These are phyloP conservation scores for Zaprionus ghesquierei DNA, from an alignment of 1,140 invertebrate genomes.

Conservation along the genomic window DNA sequence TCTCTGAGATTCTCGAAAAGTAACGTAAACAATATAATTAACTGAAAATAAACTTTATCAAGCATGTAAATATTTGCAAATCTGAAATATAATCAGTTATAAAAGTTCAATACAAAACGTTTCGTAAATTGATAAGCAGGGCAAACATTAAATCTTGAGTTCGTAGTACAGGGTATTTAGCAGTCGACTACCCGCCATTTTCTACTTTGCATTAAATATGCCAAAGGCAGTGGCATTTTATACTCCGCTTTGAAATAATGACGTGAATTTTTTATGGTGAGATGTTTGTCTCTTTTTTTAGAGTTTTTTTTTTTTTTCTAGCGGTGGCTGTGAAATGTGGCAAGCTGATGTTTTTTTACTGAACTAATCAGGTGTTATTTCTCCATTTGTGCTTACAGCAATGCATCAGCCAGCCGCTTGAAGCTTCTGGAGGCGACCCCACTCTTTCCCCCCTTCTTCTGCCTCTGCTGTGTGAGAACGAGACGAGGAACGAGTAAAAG, in stretches of 20 bases:
- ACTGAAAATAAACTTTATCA: no score
- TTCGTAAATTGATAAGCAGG: not conserved
- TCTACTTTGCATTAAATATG: slow-evolving; percentile 36
- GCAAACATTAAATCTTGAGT: no score
- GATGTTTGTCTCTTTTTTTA: slow-evolving; percentile 10
- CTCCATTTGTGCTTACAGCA: slow-evolving; percentile 45
- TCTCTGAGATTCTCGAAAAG: no score
- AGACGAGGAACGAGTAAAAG: slow-evolving; percentile 2
- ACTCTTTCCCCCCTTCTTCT: not conserved
- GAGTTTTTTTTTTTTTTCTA: not conserved
- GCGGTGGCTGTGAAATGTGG: slow-evolving; percentile 37
- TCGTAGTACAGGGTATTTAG: not conserved
- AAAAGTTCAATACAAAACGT: no score
- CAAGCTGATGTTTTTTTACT: not conserved
- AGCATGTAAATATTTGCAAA: no score
- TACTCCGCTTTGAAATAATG: slow-evolving; percentile 48
- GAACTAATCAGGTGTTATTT: slow-evolving; percentile 46
- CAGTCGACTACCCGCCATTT: not conserved
- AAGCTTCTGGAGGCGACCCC: slow-evolving; percentile 18
- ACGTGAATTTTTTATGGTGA: slow-evolving; percentile 41
- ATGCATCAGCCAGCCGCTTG: slow-evolving; percentile 58
- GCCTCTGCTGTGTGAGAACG: not conserved
- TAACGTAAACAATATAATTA: no score
- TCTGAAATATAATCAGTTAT: no score
- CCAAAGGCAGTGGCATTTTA: slow-evolving; percentile 41